Conservation (phyloP, 2,113 vertebrate genomes). For the Gorsachius goisagi region DNA sequence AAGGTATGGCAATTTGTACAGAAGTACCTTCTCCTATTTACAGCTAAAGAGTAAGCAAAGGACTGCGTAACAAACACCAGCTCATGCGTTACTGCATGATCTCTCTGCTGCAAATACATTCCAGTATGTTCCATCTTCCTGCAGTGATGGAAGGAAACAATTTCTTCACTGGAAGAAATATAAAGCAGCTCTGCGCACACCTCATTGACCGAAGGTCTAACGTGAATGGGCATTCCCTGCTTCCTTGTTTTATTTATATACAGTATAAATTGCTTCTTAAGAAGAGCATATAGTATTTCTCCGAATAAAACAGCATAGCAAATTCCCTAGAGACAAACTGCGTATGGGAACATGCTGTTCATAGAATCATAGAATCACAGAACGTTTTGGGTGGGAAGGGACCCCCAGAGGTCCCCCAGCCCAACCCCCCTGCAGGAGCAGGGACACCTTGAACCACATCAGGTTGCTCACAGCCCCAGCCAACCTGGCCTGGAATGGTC, state of each 20-base stretch:
- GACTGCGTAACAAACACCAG: neutral
- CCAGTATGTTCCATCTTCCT: neutral
- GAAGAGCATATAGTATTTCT: neutral
- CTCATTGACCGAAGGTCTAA: neutral
- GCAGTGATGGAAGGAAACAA: neutral
- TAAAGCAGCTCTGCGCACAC: neutral
- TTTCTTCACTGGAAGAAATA: neutral
- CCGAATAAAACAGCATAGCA: neutral
- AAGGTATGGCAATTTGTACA: neutral
- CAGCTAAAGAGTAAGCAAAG: neutral
- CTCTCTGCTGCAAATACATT: neutral
- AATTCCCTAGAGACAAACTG: neutral
- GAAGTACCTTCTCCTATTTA: neutral
- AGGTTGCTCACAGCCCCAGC: too few species aligned
- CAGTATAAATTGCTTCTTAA: neutral
- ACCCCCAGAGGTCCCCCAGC: too few species aligned
- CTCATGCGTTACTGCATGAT: neutral
- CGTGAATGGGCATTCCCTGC: neutral
- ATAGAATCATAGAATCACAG: too few species aligned
- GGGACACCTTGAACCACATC: too few species aligned
- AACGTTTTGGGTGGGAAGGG: too few species aligned
- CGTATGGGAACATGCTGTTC: rapidly evolving
- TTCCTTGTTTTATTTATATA: neutral
- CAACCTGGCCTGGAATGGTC: too few species aligned
- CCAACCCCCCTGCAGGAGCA: too few species aligned